Evolutionary conservation across 2,888 invertebrate genomes (phyloP), one percentile per base, ranked within the genome.

Genomic region (Lacanobia wlatinum): DNA sequence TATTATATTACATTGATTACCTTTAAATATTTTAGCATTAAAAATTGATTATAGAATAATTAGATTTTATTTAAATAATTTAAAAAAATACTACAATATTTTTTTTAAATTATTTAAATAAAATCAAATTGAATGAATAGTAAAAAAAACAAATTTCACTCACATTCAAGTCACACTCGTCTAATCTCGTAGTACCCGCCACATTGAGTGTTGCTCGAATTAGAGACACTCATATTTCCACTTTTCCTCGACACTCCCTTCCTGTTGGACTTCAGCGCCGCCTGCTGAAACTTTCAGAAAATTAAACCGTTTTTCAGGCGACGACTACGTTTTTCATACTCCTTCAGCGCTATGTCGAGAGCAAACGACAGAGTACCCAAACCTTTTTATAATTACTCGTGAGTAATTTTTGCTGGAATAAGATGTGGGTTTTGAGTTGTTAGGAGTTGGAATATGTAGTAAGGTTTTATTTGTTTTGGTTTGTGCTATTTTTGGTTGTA

Each of bases 151-250:
- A 2, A 28, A 28, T 28, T 28, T 28, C 28, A 28, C 28, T 70
- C 61, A 70, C 55, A 23, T 43, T 50, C 6, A 46, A 50, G 3
- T 80, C 64, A 61, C 52, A 60, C 53, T 8, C 18, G 12, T 28
- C 21, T 78, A 50, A 65, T 55, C 40, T 23, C n/a, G 9, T 63
- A 59, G 59, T 78, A 68, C 59, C 10, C 50, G 1, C 38, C 40
- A 40, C 38, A 6, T 48, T 43, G 58, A 82, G 77, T 77, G 80
- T 80, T 71, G 56, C 78, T 78, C 70, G 68, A 86, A 88, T 87
- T 86, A 87, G 87, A 83, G 85, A 84, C 87, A 79, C 87, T 89
- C 83, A 88, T 87, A 87, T 86, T 89, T 86, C 86, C 84, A 87
- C 88, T 87, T 84, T 74, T 63, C 60, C 66, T 40, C 72, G 59